Conservation (phyloP, 92 coral and sea anemone species). For the Phymanthus crucifer region DNA sequence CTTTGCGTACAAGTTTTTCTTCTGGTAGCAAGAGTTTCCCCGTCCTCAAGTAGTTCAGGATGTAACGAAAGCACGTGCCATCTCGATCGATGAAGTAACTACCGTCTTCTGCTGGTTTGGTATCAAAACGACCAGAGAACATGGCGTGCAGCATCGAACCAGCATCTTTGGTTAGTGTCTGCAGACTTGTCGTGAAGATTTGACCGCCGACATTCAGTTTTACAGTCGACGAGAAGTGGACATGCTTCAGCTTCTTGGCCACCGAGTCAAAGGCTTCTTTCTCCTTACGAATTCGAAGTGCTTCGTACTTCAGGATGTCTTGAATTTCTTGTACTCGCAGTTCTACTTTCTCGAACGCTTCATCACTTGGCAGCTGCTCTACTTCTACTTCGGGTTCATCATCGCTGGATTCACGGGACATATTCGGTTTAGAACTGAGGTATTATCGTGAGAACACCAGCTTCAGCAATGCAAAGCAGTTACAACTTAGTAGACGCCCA, state of each 20-base stretch:
- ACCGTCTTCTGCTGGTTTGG: slow-evolving; percentile 70
- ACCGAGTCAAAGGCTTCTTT: slow-evolving; percentile 47
- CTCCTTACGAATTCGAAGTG: slow-evolving; percentile 45
- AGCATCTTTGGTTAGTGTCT: slow-evolving; percentile 58
- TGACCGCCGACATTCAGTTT: slow-evolving; percentile 60
- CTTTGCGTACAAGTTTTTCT: slow-evolving; percentile 41
- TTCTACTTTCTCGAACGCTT: slow-evolving; percentile 17
- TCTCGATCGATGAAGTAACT: slow-evolving; percentile 79
- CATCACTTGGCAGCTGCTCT: not conserved
- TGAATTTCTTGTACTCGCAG: slow-evolving; percentile 8
- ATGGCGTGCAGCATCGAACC: slow-evolving; percentile 56
- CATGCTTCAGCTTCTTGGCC: slow-evolving; percentile 52
- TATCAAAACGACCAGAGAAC: slow-evolving; percentile 61
- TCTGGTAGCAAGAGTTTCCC: slow-evolving; percentile 60
- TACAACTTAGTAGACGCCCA: no score
- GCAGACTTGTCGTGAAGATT: slow-evolving; percentile 52
- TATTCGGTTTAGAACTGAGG: not conserved
- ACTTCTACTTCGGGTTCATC: no score
- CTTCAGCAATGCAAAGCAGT: not conserved
- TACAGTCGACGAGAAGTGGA: slow-evolving; percentile 53
- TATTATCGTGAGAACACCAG: not conserved
- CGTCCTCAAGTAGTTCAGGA: slow-evolving; percentile 70
- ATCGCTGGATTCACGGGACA: not conserved
- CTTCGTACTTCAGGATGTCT: slow-evolving; percentile 19
- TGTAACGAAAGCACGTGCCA: slow-evolving; percentile 72